phyloP scores from a whole-genome alignment of 1,140 invertebrate species.

The Monomorium pharaonis region DNA sequence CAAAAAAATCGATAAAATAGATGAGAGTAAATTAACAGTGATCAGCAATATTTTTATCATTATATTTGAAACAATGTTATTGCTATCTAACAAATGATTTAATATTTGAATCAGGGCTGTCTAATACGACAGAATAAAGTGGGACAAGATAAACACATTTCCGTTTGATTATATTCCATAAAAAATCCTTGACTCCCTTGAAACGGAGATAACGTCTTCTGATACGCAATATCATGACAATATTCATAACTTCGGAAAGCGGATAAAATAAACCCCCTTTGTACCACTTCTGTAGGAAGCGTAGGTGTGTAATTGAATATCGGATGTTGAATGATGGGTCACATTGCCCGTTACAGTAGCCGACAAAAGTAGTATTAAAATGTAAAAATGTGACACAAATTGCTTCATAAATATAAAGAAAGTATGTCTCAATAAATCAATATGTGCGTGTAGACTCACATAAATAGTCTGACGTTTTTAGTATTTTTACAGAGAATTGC shows the following conservation, averaged over 20 bases:
- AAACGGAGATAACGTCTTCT: neutral
- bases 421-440: conserved; percentile 6
- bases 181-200: neutral
- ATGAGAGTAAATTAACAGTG: neutral
- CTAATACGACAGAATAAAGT: neutral
- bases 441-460: neutral
- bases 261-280: neutral
- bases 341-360: neutral
- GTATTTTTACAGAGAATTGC: too few relatives aligned
- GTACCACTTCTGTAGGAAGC: neutral
- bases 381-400: neutral
- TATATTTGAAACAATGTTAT: conserved; percentile 2
- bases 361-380: conserved; percentile 5
- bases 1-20: neutral
- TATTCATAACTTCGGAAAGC: neutral
- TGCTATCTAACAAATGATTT: neutral
- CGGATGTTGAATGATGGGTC: neutral
- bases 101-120: neutral
- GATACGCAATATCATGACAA: neutral
- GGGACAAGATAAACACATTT: too few relatives aligned
- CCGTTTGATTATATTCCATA: neutral
- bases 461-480: neutral
- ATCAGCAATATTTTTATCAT: neutral
- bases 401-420: neutral
- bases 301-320: conserved; percentile 14